Base-by-base conservation (phyloP, 1,140 invertebrate species). In the Caenorhabditis briggsae region DNA sequence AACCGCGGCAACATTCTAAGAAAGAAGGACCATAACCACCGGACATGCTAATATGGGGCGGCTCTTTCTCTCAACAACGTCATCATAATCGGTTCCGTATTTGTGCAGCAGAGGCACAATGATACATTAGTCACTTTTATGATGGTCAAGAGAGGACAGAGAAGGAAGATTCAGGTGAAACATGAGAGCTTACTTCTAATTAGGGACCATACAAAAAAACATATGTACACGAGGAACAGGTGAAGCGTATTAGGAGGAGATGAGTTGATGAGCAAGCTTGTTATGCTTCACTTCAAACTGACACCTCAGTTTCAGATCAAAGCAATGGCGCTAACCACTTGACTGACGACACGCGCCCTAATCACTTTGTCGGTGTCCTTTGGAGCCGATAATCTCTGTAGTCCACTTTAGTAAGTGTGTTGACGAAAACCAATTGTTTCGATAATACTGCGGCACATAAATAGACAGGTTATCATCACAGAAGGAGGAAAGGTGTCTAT, bases 11-110 rank as follows among this genome's bases (percentile, higher is more conserved):
- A 33, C 33, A 33, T 25, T 70, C 64, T 70, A 25, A 70, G 61
- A 64, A 64, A n/a, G 8, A 33, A 7, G 20, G 59, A 25, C 59
- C 64, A 14, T 11, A 8, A 23, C n/a, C 43, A 78, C 70, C 70
- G 70, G 70, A 78, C 70, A 78, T 78, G 46, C 70, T 78, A 78
- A 78, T 53, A 50, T 50, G 65, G 64, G 43, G n/a, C 53, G 33
- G 70, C 46, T 78, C 46, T 18, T 46, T 48, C 41, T 33, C 33
- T 33, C 33, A 33, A 70, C 64, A 78, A 78, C 70, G 70, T 78
- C 70, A 50, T 78, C 70, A 78, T 78, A 78, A 78, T 78, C 70
- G 70, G 70, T 78, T 70, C 70, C 41, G 65, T 25, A 46, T 65
- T 23, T 70, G 41, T 61, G 41, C n/a, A 46, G 46, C 41, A 14